A percentile compares a stretch with the other conserved stretches of the same genome.
phyloP scores from a whole-genome alignment of 2,888 invertebrate species.

The Rapana venosa region DNA sequence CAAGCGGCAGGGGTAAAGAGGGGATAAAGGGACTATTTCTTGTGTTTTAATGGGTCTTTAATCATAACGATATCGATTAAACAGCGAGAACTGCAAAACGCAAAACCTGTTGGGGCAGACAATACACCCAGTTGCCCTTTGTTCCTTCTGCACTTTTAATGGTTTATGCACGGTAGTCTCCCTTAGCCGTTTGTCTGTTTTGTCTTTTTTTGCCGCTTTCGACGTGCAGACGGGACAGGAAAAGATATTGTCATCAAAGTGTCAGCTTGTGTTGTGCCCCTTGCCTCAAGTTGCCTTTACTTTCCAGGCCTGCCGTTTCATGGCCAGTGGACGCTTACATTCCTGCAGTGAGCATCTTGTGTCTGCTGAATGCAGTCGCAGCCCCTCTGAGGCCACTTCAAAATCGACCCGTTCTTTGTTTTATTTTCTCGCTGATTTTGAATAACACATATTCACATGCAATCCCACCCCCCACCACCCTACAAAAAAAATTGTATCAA shows the following conservation, averaged over 20 bases:
- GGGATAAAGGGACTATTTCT: slow-evolving; percentile 24
- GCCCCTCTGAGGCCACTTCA: too few relatives aligned
- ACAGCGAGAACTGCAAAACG: slow-evolving; percentile 12
- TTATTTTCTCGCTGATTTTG: too few relatives aligned
- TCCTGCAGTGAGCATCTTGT: too few relatives aligned
- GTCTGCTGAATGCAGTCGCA: too few relatives aligned
- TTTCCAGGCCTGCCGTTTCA: slow-evolving; percentile 24
- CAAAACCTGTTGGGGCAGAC: background rate
- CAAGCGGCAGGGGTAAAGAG: slow-evolving; percentile 27
- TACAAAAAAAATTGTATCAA: too few relatives aligned
- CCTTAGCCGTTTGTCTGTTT: background rate
- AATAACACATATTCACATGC: too few relatives aligned
- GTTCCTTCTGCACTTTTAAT: background rate
- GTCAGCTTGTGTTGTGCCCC: slow-evolving; percentile 13
- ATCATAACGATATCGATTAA: slow-evolving; percentile 34
- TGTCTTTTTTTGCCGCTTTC: background rate
- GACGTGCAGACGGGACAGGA: background rate
- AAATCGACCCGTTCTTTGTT: too few relatives aligned
- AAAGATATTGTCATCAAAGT: slow-evolving; percentile 33
- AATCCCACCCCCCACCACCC: too few relatives aligned
- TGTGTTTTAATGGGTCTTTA: slow-evolving; percentile 31
- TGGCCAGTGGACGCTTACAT: background rate
- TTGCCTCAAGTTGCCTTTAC: background rate
- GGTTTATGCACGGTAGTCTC: background rate
- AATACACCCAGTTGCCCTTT: slow-evolving; percentile 17